phyloP scores from a whole-genome alignment of 2,113 vertebrate genomes.

The Pterocles burchelli region DNA sequence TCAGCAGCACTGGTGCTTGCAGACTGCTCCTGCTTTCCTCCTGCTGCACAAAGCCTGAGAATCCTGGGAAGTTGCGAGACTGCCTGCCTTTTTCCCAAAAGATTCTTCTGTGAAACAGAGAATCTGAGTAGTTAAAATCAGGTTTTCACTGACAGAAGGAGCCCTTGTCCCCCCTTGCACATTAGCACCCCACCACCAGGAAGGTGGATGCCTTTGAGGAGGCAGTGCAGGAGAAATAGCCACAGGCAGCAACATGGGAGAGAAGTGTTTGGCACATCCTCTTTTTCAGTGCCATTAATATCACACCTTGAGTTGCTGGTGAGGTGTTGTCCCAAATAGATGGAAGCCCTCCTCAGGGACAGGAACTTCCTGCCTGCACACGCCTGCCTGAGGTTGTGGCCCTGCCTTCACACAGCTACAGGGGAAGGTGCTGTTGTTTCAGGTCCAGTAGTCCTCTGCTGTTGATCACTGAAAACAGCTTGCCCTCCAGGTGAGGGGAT shows the following conservation, averaged over 20 bases:
- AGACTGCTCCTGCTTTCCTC: background rate
- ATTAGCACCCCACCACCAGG: background rate
- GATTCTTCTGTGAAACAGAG: background rate
- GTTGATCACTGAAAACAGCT: background rate
- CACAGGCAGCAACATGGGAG: fast-evolving
- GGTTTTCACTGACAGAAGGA: background rate
- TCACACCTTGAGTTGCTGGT: background rate
- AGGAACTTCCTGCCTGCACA: background rate
- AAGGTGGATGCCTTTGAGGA: background rate
- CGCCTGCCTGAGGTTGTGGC: background rate
- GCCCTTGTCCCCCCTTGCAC: background rate
- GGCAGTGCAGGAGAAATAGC: background rate
- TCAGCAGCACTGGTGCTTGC: background rate
- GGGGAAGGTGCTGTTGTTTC: background rate
- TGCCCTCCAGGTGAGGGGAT: background rate
- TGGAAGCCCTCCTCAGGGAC: background rate
- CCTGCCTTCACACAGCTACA: fast-evolving
- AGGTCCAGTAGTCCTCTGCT: background rate
- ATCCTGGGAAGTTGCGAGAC: fast-evolving
- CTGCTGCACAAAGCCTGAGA: fast-evolving
- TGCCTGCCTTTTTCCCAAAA: background rate
- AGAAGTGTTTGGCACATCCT: background rate
- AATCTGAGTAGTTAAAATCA: background rate
- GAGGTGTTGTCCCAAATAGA: background rate
- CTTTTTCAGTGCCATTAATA: background rate